Percentiles rank a stretch among this genome's conserved stretches.
Conservation (phyloP, 2,888 invertebrate genomes). For the Drosophila prolongata region DNA sequence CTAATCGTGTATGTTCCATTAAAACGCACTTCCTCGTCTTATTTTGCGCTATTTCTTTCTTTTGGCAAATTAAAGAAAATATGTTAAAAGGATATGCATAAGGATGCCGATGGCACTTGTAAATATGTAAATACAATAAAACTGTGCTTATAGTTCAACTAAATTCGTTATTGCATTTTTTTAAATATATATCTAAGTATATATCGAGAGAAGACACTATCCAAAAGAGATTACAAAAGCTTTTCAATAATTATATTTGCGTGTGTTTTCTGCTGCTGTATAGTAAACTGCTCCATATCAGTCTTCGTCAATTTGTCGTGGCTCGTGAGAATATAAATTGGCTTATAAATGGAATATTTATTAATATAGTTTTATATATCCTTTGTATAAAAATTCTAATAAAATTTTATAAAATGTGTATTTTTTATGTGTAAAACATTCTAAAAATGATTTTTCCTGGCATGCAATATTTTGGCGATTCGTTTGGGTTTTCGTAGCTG, state of each 20-base stretch:
- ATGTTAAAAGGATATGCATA: conserved; percentile 72
- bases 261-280: conserved; percentile 31
- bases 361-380: conserved; percentile 31
- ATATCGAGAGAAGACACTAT: conserved; percentile 66
- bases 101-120: conserved; percentile 70
- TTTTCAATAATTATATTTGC: conserved; percentile 51
- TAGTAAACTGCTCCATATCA: conserved; percentile 69
- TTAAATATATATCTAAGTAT: conserved; percentile 27
- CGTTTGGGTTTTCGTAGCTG: conserved; percentile 24
- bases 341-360: conserved; percentile 65
- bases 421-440: conserved; percentile 57
- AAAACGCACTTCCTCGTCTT: conserved; percentile 37
- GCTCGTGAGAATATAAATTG: conserved; percentile 74
- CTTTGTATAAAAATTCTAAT: conserved; percentile 66
- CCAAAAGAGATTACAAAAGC: conserved; percentile 70
- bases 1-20: conserved; percentile 28
- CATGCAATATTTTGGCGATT: conserved; percentile 76
- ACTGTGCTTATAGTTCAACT: conserved; percentile 74
- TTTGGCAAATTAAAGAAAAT: conserved; percentile 65
- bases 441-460: conserved; percentile 59
- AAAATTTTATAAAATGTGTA: conserved; percentile 72
- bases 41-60: conserved; percentile 42
- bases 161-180: conserved; percentile 67
- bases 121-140: conserved; percentile 50
- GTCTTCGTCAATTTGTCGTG: conserved; percentile 69